These are phyloP conservation scores for Matsumyia berberina DNA, from an alignment of 2,888 invertebrate genomes.

Conservation along the genomic window DNA sequence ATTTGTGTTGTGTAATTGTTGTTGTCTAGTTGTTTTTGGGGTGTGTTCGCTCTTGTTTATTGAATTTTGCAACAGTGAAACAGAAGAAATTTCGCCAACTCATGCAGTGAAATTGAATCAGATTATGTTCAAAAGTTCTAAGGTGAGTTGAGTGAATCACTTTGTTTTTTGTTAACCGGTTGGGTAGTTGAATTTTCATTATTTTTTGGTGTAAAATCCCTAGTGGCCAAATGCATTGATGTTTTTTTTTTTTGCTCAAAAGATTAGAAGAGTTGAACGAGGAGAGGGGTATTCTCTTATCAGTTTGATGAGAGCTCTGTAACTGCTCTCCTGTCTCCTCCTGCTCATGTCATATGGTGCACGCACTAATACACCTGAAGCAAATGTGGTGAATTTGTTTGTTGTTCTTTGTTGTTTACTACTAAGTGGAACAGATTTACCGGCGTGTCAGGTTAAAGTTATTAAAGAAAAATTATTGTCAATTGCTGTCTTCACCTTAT, in stretches of 20 bases:
- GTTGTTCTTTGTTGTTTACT: slow-evolving; percentile 52
- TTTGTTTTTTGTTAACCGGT: not conserved
- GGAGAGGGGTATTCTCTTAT: slow-evolving; percentile 33
- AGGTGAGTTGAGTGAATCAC: slow-evolving; percentile 38
- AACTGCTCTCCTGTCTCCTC: slow-evolving; percentile 46
- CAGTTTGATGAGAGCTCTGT: not conserved
- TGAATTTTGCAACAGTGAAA: slow-evolving; percentile 64
- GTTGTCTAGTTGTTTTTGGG: slow-evolving; percentile 66
- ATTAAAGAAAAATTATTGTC: too few species aligned
- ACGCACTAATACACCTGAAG: not conserved
- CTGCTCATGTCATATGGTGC: not conserved
- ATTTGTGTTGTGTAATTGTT: slow-evolving; percentile 58
- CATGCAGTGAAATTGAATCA: slow-evolving; percentile 4
- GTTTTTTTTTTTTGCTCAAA: not conserved
- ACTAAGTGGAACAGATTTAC: slow-evolving; percentile 23
- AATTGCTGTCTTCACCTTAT: too few species aligned
- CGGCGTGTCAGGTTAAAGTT: not conserved
- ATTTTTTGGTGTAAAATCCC: not conserved
- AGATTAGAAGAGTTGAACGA: slow-evolving; percentile 16
- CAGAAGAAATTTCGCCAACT: slow-evolving; percentile 31
- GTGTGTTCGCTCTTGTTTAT: slow-evolving; percentile 76
- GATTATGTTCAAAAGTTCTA: not conserved
- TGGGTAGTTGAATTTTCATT: not conserved
- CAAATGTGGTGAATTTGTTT: slow-evolving; percentile 50
- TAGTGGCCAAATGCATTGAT: slow-evolving; percentile 21